These are phyloP conservation scores for Ophraella communa DNA, from an alignment of 2,888 invertebrate genomes.

Conservation along the genomic window DNA sequence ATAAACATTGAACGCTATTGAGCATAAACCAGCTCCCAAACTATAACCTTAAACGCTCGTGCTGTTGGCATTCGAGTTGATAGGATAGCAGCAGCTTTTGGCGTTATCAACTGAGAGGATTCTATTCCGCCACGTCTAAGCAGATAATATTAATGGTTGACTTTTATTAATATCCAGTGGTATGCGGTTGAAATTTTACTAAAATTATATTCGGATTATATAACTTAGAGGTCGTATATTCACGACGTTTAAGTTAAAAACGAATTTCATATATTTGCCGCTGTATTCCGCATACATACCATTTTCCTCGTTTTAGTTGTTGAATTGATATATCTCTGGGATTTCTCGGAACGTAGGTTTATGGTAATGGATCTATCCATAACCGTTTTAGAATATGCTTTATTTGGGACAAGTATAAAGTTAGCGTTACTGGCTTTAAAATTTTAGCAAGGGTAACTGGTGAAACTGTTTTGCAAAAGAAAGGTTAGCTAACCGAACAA, in stretches of 20 bases:
- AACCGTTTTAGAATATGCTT: background rate
- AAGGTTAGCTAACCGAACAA: no score
- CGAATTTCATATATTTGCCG: background rate
- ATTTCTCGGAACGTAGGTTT: background rate
- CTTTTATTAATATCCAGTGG: conserved; percentile 17
- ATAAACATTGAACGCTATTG: background rate
- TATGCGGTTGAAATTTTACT: conserved; percentile 15
- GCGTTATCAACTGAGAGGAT: conserved; percentile 9
- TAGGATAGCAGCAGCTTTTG: conserved; percentile 6
- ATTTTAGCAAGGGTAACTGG: no score
- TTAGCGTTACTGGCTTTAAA: background rate
- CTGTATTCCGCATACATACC: background rate
- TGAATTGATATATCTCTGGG: background rate
- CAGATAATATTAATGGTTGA: conserved; percentile 22
- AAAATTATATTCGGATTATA: background rate
- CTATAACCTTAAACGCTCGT: background rate
- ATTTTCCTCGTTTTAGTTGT: background rate
- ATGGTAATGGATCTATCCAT: background rate
- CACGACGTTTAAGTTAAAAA: background rate
- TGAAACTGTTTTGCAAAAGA: no score
- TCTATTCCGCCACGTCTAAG: background rate
- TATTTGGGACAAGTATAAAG: background rate
- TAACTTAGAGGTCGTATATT: background rate
- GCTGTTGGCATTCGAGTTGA: background rate
- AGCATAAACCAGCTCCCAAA: background rate